Percentiles rank a stretch among this genome's conserved stretches.
Conservation (phyloP, 2,888 invertebrate species). For the Diploptera punctata region DNA sequence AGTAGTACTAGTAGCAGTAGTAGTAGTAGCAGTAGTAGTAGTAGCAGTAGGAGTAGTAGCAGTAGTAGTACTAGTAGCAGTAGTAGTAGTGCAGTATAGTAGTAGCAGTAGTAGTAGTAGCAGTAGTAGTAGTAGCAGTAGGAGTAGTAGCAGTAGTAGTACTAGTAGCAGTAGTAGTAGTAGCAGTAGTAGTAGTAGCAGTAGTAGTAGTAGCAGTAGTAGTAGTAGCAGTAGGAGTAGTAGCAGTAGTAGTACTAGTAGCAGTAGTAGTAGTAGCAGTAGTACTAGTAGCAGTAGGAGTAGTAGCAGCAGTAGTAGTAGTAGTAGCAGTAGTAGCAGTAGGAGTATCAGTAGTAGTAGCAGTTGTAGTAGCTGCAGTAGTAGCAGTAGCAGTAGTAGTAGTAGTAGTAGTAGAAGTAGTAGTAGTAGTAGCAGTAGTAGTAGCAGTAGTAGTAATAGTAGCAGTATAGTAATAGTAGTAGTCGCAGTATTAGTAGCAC, state of each 20-base stretch:
- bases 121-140: background rate
- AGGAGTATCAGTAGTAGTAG: no score
- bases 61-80: no score
- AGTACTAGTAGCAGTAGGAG: no score
- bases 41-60: no score
- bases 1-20: background rate
- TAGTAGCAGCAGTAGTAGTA: background rate
- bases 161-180: background rate
- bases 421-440: background rate
- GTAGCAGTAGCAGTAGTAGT: background rate
- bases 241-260: no score
- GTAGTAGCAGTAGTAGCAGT: background rate
- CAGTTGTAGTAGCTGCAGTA: no score
- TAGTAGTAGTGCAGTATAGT: no score
- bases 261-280: background rate
- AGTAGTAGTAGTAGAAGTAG: background rate
- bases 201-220: no score
- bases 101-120: background rate
- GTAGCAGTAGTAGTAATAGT: background rate
- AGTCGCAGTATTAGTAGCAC: no score
- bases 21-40: background rate
- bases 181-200: background rate
- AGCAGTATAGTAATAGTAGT: no score
- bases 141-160: no score
- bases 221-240: no score